These are phyloP conservation scores for Clarias fuscus DNA, from an alignment of 2,797 vertebrate genomes.

Conservation along the genomic window DNA sequence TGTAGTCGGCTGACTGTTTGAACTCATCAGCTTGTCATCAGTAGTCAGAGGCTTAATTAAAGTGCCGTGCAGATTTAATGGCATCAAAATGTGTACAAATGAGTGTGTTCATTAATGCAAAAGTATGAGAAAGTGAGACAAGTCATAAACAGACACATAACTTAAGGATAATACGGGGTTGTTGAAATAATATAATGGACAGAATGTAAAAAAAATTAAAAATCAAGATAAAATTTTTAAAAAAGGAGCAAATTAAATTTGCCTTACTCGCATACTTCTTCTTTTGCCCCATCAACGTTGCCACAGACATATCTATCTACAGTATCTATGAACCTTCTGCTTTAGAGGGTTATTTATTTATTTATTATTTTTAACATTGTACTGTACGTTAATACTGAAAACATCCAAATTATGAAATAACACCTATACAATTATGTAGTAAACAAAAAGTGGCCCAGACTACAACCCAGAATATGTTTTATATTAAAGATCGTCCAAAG, in stretches of 20 bases:
- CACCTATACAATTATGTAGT: too few relatives aligned
- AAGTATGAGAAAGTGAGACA: slow-evolving; percentile 47
- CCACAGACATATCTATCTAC: slow-evolving; percentile 55
- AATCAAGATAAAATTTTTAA: slow-evolving; percentile 57
- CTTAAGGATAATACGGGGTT: background rate
- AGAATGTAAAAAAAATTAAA: background rate
- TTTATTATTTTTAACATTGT: too few relatives aligned
- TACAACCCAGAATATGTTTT: too few relatives aligned
- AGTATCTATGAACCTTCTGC: too few relatives aligned
- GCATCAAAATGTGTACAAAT: slow-evolving; percentile 58
- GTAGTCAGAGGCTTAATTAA: slow-evolving; percentile 75
- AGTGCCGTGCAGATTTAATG: slow-evolving; percentile 66
- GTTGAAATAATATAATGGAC: slow-evolving; percentile 32
- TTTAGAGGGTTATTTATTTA: too few relatives aligned
- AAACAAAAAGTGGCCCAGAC: too few relatives aligned
- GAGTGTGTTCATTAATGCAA: slow-evolving; percentile 18
- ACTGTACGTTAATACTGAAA: slow-evolving; percentile 58
- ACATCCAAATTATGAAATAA: slow-evolving; percentile 47
- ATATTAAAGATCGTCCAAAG: too few relatives aligned
- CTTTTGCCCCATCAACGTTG: slow-evolving; percentile 62
- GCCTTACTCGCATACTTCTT: slow-evolving; percentile 32
- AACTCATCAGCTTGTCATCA: slow-evolving; percentile 69
- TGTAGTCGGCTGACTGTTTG: slow-evolving; percentile 69
- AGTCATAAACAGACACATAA: background rate
- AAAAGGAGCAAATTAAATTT: slow-evolving; percentile 56